phyloP scores from a whole-genome alignment of 2,888 invertebrate genomes.

The Eupithecia tripunctaria region DNA sequence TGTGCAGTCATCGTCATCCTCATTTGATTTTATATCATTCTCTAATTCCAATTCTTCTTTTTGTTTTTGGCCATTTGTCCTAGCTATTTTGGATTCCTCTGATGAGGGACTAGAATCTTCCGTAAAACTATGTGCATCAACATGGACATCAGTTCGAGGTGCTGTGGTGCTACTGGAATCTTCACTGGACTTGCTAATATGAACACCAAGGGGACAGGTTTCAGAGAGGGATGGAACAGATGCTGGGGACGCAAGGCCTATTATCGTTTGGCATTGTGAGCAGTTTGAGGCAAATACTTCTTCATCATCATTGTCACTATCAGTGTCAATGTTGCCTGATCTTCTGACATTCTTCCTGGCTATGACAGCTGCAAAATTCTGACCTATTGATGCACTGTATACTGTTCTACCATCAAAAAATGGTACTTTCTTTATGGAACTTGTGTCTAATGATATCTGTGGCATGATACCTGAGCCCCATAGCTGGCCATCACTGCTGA shows the following conservation, averaged over 20 bases:
- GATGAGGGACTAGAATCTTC: constrained; percentile 85
- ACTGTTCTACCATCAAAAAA: constrained; percentile 89
- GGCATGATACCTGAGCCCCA: constrained; percentile 89
- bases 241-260: constrained; percentile 83
- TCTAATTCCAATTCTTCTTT: constrained; percentile 55
- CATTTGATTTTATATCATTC: constrained; percentile 55
- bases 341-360: constrained; percentile 85
- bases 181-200: constrained; percentile 85
- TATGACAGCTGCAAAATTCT: constrained; percentile 90
- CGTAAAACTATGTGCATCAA: constrained; percentile 81
- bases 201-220: constrained; percentile 86
- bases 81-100: constrained; percentile 81
- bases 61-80: constrained; percentile 69
- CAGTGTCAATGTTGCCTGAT: constrained; percentile 83
- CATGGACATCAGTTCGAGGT: constrained; percentile 82
- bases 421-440: constrained; percentile 86
- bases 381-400: constrained; percentile 89
- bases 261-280: constrained; percentile 86
- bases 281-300: constrained; percentile 87
- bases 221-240: constrained; percentile 86
- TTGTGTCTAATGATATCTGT: constrained; percentile 85
- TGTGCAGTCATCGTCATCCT: constrained; percentile 59
- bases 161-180: constrained; percentile 86
- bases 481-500: constrained; percentile 87
- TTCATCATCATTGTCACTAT: constrained; percentile 85